Base-by-base conservation (phyloP, 1,140 invertebrate species). In the Homalodisca vitripennis region DNA sequence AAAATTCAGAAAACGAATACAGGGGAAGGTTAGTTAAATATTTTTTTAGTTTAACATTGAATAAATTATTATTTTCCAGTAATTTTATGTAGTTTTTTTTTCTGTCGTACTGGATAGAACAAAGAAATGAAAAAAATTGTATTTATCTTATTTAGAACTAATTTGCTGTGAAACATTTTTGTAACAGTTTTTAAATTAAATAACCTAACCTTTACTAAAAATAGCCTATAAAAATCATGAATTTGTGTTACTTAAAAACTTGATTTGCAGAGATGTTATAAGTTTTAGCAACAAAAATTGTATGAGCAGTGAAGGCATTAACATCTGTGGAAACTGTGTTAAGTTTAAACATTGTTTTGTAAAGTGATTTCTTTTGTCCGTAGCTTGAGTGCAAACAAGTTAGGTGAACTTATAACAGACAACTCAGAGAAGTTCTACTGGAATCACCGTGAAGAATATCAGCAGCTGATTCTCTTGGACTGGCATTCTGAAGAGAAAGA, bases 401-500 rank as follows among this genome's bases (percentile, higher is more conserved):
- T 60, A 10, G 27, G 55, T 6, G 55, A 60, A 29, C 14, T 60
- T 2, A 60, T 60, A 22, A 60, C 24, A 2, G 48, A n/a, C 12
- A 13, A 60, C 22, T 6, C 26, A 66, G 34, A 66, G 14, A 66
- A 66, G 26, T 1, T 2, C 32, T 26, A 1, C 17, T 66, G 34
- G 31, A 24, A 31, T 26, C 32, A 66, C n/a, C n/a, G 63, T 22
- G 63, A 46, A 24, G 17, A 47, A 13, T 66, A 66, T 24, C 10
- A 47, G 10, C 63, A 66, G 17, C 10, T 66, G 24, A 27, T 66
- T n/a, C 20, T 66, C 10, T 22, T 66, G 22, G 63, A 66, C 24
- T 66, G 63, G 63, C n/a, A 46, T 13, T 46, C 63, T 12, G 63
- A 66, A 31, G 32, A 46, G 22, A 66, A 66, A 31, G 41, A 41